A percentile compares a stretch with the other conserved stretches of the same genome.
phyloP scores from a whole-genome alignment of 2,888 invertebrate species.

The Diplazon laetatorius region DNA sequence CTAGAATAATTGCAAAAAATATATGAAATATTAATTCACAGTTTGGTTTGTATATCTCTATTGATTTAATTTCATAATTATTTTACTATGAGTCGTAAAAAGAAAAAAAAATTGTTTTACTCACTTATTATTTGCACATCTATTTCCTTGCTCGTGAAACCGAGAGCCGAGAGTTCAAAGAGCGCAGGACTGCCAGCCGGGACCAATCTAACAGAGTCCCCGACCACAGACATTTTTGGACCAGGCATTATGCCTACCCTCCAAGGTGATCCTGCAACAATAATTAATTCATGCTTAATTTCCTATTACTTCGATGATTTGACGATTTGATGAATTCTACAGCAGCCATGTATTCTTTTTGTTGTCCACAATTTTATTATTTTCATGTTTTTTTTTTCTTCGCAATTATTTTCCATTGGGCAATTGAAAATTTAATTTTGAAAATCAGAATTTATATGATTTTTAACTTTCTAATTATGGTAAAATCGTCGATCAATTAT shows the following conservation, averaged over 20 bases:
- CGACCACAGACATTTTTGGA: slow-evolving; percentile 90
- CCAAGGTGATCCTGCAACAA: slow-evolving; percentile 94
- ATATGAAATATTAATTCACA: no score
- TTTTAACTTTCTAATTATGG: no score
- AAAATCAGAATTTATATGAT: no score
- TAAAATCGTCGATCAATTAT: no score
- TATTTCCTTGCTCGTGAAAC: slow-evolving; percentile 84
- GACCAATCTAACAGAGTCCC: slow-evolving; percentile 94
- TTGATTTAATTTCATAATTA: neutral
- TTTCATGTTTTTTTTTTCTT: no score
- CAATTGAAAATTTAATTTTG: no score
- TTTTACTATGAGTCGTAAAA: neutral
- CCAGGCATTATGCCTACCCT: slow-evolving; percentile 94
- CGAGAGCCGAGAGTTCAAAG: slow-evolving; percentile 92
- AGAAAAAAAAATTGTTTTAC: slow-evolving; percentile 68
- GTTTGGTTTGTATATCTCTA: neutral
- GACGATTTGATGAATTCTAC: no score
- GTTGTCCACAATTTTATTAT: no score
- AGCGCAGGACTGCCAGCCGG: slow-evolving; percentile 94
- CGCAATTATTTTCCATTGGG: no score
- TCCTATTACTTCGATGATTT: no score
- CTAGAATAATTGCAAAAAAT: slow-evolving; percentile 77
- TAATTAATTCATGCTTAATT: slow-evolving; percentile 32
- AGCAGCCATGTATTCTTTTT: no score
- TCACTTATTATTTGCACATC: slow-evolving; percentile 85